Percentiles rank a stretch among this genome's conserved stretches.
Conservation (phyloP, 2,797 vertebrate genomes). For the Xiphophorus birchmanni region DNA sequence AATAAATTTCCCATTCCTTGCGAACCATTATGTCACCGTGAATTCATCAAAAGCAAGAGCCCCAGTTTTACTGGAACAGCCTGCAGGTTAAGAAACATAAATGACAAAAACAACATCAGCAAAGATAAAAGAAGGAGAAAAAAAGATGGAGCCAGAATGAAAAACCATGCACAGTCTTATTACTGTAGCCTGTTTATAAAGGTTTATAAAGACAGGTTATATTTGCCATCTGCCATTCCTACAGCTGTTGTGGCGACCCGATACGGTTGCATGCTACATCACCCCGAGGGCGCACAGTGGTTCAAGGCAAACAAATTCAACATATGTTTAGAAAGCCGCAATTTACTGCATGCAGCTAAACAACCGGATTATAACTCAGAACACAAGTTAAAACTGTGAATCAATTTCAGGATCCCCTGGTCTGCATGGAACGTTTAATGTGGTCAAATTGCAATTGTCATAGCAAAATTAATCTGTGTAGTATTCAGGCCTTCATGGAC, state of each 20-base stretch:
- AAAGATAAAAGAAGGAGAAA: not conserved
- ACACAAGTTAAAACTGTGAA: not conserved
- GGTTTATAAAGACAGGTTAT: not conserved
- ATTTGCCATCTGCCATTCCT: constrained; percentile 9
- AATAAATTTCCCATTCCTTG: not conserved
- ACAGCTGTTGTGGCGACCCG: constrained; percentile 2
- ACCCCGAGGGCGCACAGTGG: not conserved
- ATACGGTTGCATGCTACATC: not conserved
- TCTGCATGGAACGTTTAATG: not conserved
- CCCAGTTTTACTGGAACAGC: not conserved
- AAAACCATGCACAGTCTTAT: not conserved
- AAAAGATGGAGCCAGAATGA: not conserved
- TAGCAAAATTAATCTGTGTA: no score
- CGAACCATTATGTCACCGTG: not conserved
- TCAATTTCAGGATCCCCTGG: not conserved
- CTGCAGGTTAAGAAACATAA: not conserved
- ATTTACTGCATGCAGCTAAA: not conserved
- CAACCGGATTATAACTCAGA: not conserved
- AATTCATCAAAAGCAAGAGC: not conserved
- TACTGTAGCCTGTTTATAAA: not conserved
- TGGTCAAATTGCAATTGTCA: not conserved
- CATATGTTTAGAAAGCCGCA: not conserved
- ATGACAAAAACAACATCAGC: not conserved
- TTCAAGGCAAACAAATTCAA: not conserved
- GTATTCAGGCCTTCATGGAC: no score